Base-by-base conservation (phyloP, 2,797 vertebrate genomes). In the Hippocampus kuda region DNA sequence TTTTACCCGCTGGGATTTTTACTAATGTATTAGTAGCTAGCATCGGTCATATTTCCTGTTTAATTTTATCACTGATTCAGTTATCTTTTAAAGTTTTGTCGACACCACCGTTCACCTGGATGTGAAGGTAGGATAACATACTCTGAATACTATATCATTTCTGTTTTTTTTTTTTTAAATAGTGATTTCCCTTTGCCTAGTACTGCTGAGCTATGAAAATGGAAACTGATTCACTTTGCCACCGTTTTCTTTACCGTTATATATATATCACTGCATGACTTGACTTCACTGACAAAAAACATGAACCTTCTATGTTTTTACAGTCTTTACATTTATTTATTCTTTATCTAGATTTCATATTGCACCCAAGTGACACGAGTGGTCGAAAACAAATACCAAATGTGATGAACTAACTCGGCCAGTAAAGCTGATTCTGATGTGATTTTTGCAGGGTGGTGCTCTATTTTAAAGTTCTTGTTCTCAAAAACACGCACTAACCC, bases 111-210 rank as follows among this genome's bases (percentile, higher is more conserved):
- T 83, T 13, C 85, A 88, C 67, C 74, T 71, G 41, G 87, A 87
- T 18, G 89, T 91, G 7, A 87, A 91, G 90, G 90, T 90, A 83
- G 72, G 8, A 1, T 26, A 1, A 68, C 48, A 12, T 27, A 11
- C 27, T 60, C 34, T 13, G 12, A 11, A n/a, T n/a, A 12, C 22
- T 44, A n/a, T 26, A n/a, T 34, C 7, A 34, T 18, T 24, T 24
- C 24, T 12, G 3, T 24, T n/a, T 12, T n/a, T 3, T 10, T n/a
- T 54, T n/a, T 51, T 51, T 51, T 20, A 7, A 20, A 20, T 51
- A 24, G 22, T 54, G 10, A 3, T 4, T 22, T 54, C 1, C 22
- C 49, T 22, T 20, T 51, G 48, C 5, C 48, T 11, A 11, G 44
- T 46, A 46, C 48, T 51, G 49, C 5, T 18, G 16, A 22, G 49